Conservation (phyloP, 1,140 invertebrate genomes). For the Lordiphosa stackelbergi region DNA sequence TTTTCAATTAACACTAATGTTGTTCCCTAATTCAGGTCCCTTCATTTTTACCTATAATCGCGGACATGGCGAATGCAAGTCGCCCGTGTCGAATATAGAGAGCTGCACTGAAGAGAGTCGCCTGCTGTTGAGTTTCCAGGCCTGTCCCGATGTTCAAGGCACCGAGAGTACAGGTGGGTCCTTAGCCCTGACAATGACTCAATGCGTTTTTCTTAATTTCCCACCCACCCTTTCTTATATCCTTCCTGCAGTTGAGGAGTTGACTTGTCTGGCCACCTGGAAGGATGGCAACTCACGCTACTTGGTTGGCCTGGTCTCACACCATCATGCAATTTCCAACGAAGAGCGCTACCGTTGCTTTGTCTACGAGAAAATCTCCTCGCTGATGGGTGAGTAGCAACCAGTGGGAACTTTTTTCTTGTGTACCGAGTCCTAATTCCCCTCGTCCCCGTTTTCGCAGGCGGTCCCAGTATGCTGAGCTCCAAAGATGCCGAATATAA, state of each 20-base stretch:
- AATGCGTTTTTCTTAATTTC: conserved; percentile 17
- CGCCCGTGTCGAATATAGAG: conserved; percentile 90
- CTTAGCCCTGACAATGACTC: conserved; percentile 20
- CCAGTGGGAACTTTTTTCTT: conserved; percentile 34
- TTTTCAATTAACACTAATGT: not conserved
- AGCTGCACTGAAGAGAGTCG: conserved; percentile 93
- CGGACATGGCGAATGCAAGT: conserved; percentile 89
- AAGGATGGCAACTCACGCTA: conserved; percentile 92
- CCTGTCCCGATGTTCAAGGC: conserved; percentile 91
- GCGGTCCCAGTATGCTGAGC: conserved; percentile 59
- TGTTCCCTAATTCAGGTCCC: conserved; percentile 44
- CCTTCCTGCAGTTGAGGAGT: conserved; percentile 85
- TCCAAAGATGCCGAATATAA: conserved; percentile 83
- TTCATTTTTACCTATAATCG: conserved; percentile 81
- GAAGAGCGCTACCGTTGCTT: conserved; percentile 95
- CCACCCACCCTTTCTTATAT: conserved; percentile 33
- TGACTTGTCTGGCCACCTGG: conserved; percentile 91
- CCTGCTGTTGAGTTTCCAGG: conserved; percentile 91
- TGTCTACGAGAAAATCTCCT: conserved; percentile 87
- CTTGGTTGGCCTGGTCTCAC: conserved; percentile 86
- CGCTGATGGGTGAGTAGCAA: conserved; percentile 70
- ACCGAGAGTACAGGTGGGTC: conserved; percentile 88
- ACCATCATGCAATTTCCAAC: conserved; percentile 90
- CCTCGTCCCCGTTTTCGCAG: conserved; percentile 42
- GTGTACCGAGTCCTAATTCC: conserved; percentile 30